phyloP scores from a whole-genome alignment of 92 coral and sea anemone genomes.

The Metridium senile region DNA sequence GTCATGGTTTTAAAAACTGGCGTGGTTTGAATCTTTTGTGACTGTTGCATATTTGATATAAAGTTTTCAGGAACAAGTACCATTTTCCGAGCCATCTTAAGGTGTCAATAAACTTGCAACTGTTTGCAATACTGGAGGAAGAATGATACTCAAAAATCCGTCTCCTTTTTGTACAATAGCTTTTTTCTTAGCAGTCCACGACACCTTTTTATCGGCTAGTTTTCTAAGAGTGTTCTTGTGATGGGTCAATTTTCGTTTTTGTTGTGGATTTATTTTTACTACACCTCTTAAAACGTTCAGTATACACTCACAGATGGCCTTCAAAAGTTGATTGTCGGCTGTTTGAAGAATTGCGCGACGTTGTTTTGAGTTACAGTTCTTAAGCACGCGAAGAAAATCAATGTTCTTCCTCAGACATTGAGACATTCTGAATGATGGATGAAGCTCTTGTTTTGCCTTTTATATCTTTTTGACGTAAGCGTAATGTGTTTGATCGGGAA shows the following conservation, averaged over 20 bases:
- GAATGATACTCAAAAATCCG: slow-evolving; percentile 8
- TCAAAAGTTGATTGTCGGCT: slow-evolving; percentile 36
- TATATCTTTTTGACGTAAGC: too few species aligned
- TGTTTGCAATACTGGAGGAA: slow-evolving; percentile 1
- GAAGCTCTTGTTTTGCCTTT: too few species aligned
- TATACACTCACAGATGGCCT: slow-evolving; percentile 42
- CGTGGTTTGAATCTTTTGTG: too few species aligned
- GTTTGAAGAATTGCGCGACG: slow-evolving; percentile 30
- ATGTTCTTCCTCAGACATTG: slow-evolving; percentile 31
- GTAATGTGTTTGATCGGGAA: slow-evolving; percentile 10
- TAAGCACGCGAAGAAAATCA: slow-evolving; percentile 36
- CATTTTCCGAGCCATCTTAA: slow-evolving; percentile 27
- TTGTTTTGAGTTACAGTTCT: slow-evolving; percentile 30
- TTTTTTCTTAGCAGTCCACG: slow-evolving; percentile 18
- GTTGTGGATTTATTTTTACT: slow-evolving; percentile 6
- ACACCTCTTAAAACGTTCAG: slow-evolving; percentile 8
- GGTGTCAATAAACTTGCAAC: background rate
- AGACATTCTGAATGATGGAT: too few species aligned
- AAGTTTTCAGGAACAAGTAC: slow-evolving; percentile 10
- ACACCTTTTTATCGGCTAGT: slow-evolving; percentile 20
- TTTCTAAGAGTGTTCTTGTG: slow-evolving; percentile 13
- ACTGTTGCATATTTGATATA: slow-evolving; percentile 3
- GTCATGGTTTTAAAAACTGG: too few species aligned
- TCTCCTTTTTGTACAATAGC: slow-evolving; percentile 11
- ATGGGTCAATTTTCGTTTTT: slow-evolving; percentile 15